Base-by-base conservation (phyloP, 35 echinoderm and acorn worm species). In the Apostichopus parvimensis region DNA sequence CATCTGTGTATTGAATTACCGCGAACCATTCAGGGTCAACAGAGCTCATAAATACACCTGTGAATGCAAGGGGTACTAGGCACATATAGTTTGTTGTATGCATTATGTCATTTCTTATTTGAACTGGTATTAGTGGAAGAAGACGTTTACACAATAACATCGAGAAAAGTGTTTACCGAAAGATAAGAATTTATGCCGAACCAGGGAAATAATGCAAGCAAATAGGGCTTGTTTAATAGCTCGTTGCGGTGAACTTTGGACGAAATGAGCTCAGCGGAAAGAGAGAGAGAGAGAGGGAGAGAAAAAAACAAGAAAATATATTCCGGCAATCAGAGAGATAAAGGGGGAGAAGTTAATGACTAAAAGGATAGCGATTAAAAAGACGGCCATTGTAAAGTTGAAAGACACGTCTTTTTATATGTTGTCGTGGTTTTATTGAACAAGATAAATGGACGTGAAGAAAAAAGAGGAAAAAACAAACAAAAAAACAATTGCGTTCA, bases 31-130 rank as follows among this genome's bases (percentile, higher is more conserved):
- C 54, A 84, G 53, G 81, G 81, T 58, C 81, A 84, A 84, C 81
- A 56, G 54, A 58, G 54, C 81, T 84, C 81, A 84, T 84, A 84
- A 84, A 84, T 84, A 84, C 81, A 22, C 54, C 81, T 15, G 13
- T 82, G 11, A 11, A 22, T 75, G 71, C 54, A 84, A 58, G 17
- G n/a, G 54, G 81, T 17, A n/a, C 81, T 84, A 55, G 81, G 18
- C 81, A 84, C 81, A 84, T 84, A 84, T 84, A 84, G 53, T n/a
- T n/a, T 61, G 7, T 11, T 84, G 81, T 84, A 84, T 84, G 57
- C 56, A 84, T 84, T 84, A 84, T 84, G 81, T 58, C 81, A 84
- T 84, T 84, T 84, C 57, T 15, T 84, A 58, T 84, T 84, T 84
- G 81, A 56, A 9, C 17, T 84, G 54, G 81, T 84, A 84, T 84